Evolutionary conservation across 2,888 invertebrate genomes (phyloP), one percentile per base, ranked within the genome.

Genomic region (Hypsopygia costalis): DNA sequence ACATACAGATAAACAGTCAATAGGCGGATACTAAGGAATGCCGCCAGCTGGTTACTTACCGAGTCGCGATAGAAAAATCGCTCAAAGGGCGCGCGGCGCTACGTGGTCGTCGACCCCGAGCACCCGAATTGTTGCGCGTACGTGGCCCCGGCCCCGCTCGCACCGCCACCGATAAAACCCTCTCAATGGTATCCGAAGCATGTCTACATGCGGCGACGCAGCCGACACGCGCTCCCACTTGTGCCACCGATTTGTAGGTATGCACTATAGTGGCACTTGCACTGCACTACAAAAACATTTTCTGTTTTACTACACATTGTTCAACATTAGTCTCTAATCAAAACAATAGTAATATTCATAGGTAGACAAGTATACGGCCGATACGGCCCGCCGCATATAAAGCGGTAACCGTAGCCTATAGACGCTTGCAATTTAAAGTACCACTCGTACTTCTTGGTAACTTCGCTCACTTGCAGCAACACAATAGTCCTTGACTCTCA

Each of bases 121-220:
- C 76, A 77, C 63, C 76, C 77, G 67, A 82, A 85, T 85, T 78
- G 73, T 76, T 79, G 68, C 69, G 81, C 83, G 81, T 82, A 75
- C 79, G 74, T 72, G 66, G 64, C 70, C 21, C 69, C 70, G 66
- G 63, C 68, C 62, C 56, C 41, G 27, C 45, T 50, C 58, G 69
- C 69, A 10, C 44, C 48, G 53, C 46, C 41, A 46, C 43, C 44
- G 44, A 59, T 61, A 70, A 72, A 71, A 66, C 70, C 67, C 74
- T 72, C 68, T 66, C 61, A 64, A 65, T 68, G 75, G 77, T 70
- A 75, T 78, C 72, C 57, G 55, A 61, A 54, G 71, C 65, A 66
- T 67, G 71, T 4, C 62, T 63, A 60, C 62, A 65, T 65, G 63
- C 61, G 57, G 51, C 61, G 54, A 53, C 57, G 50, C 51, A 41